These are phyloP conservation scores for Chrysolina americana DNA, from an alignment of 2,888 invertebrate species.

Conservation along the genomic window DNA sequence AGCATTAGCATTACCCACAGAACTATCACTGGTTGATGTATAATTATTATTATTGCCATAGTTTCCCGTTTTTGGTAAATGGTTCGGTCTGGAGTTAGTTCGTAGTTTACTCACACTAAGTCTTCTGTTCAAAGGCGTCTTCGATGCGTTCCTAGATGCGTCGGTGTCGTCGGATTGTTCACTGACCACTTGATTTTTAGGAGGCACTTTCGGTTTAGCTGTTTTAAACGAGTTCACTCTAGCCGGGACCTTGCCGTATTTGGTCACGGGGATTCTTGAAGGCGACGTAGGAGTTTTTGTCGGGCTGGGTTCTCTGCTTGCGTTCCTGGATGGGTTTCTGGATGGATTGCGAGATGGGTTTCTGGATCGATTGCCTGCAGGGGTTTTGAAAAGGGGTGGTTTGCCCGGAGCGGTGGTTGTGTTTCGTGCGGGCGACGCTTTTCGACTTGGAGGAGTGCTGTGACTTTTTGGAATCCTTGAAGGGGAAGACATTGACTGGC, in stretches of 20 bases:
- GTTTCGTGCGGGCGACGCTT: conserved; percentile 59
- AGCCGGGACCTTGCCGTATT: conserved; percentile 65
- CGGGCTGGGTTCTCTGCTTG: conserved; percentile 64
- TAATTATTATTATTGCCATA: conserved; percentile 42
- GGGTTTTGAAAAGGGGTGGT: conserved; percentile 47
- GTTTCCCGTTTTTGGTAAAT: conserved; percentile 50
- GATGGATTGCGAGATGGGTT: conserved; percentile 51
- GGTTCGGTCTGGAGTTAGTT: conserved; percentile 53
- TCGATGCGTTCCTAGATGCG: conserved; percentile 45
- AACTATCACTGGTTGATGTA: conserved; percentile 54
- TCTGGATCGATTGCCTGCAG: conserved; percentile 43
- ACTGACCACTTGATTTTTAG: conserved; percentile 63
- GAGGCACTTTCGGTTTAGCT: conserved; percentile 68
- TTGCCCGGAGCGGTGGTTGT: conserved; percentile 43
- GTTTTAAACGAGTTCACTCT: conserved; percentile 67
- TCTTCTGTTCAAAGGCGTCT: conserved; percentile 51
- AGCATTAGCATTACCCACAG: conserved; percentile 44
- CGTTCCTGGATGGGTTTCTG: conserved; percentile 50
- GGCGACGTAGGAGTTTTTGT: conserved; percentile 60
- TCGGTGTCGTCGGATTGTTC: conserved; percentile 57
- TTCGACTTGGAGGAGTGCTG: conserved; percentile 62
- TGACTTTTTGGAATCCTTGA: conserved; percentile 62
- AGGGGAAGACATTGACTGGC: conserved; percentile 67
- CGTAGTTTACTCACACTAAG: conserved; percentile 56
- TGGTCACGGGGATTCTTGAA: conserved; percentile 60